Conservation (phyloP, 2,113 vertebrate species). For the Dipodomys merriami region DNA sequence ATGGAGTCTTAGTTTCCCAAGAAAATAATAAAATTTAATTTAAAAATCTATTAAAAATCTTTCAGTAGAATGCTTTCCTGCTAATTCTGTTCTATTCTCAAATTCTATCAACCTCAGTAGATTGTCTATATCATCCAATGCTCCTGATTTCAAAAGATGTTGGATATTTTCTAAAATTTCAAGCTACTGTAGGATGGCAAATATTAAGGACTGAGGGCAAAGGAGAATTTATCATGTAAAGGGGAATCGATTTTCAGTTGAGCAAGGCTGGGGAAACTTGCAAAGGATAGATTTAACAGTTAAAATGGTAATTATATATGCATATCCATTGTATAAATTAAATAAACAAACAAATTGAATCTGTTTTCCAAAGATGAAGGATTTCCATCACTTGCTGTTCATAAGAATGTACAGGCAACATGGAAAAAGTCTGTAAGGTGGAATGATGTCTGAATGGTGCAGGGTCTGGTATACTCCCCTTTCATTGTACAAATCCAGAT, state of each 20-base stretch:
- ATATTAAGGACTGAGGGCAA: not conserved
- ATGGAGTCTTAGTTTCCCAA: not conserved
- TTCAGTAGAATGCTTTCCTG: too few species aligned
- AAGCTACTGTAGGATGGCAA: not conserved
- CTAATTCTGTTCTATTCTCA: not conserved
- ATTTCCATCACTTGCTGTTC: not conserved
- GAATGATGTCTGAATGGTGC: not conserved
- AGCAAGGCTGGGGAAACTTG: not conserved
- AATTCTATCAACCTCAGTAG: not conserved
- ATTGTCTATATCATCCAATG: not conserved
- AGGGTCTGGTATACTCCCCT: not conserved
- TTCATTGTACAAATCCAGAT: not conserved
- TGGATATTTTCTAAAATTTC: constrained; percentile 25
- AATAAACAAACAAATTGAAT: not conserved
- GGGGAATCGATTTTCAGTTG: not conserved
- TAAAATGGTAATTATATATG: not conserved
- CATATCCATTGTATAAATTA: not conserved
- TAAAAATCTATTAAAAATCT: too few species aligned
- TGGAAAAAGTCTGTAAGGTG: not conserved
- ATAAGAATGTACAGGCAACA: not conserved
- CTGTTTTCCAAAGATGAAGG: not conserved
- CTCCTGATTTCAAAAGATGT: not conserved
- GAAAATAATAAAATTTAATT: not conserved
- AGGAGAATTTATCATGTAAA: not conserved
- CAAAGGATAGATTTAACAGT: not conserved